Evolutionary conservation across 2,797 vertebrate species (phyloP).

Genomic region (Intellagama lesueurii): DNA sequence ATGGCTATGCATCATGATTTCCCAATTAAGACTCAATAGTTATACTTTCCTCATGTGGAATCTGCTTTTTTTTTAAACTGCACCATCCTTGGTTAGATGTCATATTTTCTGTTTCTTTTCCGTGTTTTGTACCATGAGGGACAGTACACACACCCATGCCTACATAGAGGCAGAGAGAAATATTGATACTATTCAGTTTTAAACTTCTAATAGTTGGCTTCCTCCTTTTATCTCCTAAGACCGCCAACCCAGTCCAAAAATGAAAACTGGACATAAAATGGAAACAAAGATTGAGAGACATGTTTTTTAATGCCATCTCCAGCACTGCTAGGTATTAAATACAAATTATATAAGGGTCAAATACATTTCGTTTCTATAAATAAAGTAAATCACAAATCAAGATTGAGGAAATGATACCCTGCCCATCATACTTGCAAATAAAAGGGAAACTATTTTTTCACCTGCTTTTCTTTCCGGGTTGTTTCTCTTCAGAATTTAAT

Average conservation of each 20-base stretch:
- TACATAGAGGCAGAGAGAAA: neutral
- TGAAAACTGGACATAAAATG: too few species aligned
- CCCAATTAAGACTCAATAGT: slow-evolving; percentile 50
- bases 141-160: neutral
- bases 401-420: neutral
- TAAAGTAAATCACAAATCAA: too few species aligned
- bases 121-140: accelerated
- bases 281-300: too few species aligned
- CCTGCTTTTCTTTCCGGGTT: slow-evolving; percentile 3
- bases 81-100: neutral
- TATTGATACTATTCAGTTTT: neutral
- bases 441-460: slow-evolving; percentile 21
- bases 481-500: neutral
- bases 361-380: too few species aligned
- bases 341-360: too few species aligned
- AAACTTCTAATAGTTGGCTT: slow-evolving; percentile 1
- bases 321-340: too few species aligned
- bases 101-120: neutral
- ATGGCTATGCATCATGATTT: slow-evolving; percentile 54
- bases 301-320: too few species aligned
- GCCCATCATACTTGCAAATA: slow-evolving; percentile 30
- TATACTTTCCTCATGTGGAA: slow-evolving; percentile 21
- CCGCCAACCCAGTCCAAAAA: neutral
- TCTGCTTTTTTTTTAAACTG: slow-evolving; percentile 27
- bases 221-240: accelerated